Base-by-base conservation (phyloP, 2,113 vertebrate genomes). In the Leptobrachium leishanense region DNA sequence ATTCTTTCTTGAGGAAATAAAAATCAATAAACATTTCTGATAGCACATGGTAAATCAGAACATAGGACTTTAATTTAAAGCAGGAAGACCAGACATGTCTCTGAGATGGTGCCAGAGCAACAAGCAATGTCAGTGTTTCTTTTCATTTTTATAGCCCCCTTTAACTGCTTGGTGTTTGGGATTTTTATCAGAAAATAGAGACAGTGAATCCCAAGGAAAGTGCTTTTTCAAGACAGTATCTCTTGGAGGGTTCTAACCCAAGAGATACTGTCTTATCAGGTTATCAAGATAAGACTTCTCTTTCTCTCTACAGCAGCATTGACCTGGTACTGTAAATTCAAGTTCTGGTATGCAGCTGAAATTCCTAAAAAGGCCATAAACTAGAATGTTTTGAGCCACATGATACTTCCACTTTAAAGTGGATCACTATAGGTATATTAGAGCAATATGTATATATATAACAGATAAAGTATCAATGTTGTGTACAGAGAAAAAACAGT, bases 221-320 rank as follows among this genome's bases (percentile, higher is more conserved):
- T 91, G 92, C 89, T 90, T 90, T 89, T 90, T 86, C 88, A 86
- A 88, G 93, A 93, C 93, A 89, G 92, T 91, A 90, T 90, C 88
- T 65, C 84, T 82, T 86, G 85, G 85, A 90, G 86, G 86, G 84
- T 89, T 94, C 93, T 89, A 88, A 83, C 84, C 89, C 92, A 88
- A 90, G 93, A 93, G 93, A 96, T 90, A 88, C 86, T 42, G 42
- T 89, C 93, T 95, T 95, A 94, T 96, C 95, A 95, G 91, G 89
- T 91, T 90, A 95, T 93, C 91, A 85, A 95, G 96, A 98, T 97
- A 96, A 96, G 94, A 90, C 89, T 89, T 85, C 88, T 83, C 83
- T 80, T 85, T 89, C 89, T 91, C 85, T 87, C 87, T 82, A 84
- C 88, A 87, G 79, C 84, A 82, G 75, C 87, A 84, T 70, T 84